Conservation (phyloP, 1,140 invertebrate genomes). For the Zaprionus gabonicus region DNA sequence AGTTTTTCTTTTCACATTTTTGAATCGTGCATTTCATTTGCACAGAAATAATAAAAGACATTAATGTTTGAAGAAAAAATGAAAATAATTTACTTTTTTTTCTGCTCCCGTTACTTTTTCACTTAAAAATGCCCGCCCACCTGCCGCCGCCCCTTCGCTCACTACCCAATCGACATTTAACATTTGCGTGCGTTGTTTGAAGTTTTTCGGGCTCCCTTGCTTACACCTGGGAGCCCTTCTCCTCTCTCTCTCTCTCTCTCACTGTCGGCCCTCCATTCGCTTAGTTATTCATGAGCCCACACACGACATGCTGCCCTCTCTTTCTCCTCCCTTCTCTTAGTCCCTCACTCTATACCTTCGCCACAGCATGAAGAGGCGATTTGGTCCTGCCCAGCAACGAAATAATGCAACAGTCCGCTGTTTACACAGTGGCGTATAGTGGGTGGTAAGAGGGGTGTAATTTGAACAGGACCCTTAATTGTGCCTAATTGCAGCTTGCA, state of each 20-base stretch:
- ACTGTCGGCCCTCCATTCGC: conserved; percentile 19
- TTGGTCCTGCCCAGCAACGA: not conserved
- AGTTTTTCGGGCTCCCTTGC: conserved; percentile 23
- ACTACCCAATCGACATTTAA: conserved; percentile 5
- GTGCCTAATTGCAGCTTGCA: conserved; percentile 17
- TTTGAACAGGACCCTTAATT: conserved; percentile 2
- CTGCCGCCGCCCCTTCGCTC: not conserved
- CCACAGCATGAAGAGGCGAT: not conserved
- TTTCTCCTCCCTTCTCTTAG: not conserved
- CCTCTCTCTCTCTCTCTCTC: not conserved
- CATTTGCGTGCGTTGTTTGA: conserved; percentile 43
- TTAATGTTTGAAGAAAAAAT: conserved; percentile 35
- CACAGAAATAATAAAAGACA: conserved; percentile 44
- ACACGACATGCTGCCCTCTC: not conserved
- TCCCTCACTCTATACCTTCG: not conserved
- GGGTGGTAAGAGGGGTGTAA: not conserved
- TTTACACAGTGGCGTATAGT: not conserved
- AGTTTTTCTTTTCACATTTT: conserved; percentile 23
- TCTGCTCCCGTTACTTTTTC: not conserved
- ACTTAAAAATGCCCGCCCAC: not conserved
- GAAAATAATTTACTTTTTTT: conserved; percentile 9
- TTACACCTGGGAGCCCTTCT: no score
- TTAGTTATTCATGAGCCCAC: conserved; percentile 44
- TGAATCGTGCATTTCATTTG: conserved; percentile 32
- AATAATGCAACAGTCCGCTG: conserved; percentile 16